These are phyloP conservation scores for Pyrgilauda ruficollis DNA, from an alignment of 2,113 vertebrate species.

Conservation along the genomic window DNA sequence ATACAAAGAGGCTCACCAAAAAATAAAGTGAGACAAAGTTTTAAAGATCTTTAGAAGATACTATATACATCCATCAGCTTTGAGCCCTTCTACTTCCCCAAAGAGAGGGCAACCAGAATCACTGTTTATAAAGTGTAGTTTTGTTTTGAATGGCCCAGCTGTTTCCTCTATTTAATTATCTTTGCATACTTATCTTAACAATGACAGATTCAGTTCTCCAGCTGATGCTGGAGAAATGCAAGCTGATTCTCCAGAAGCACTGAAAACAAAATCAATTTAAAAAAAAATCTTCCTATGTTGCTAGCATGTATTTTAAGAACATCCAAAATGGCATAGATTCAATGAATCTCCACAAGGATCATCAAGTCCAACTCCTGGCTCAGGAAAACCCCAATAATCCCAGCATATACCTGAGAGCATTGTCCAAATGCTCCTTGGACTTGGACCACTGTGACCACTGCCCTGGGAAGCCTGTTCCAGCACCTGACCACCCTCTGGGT, in stretches of 20 bases:
- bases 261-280: background rate
- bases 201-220: background rate
- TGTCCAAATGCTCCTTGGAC: background rate
- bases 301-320: background rate
- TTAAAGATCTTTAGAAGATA: background rate
- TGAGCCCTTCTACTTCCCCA: background rate
- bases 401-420: background rate
- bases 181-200: background rate
- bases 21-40: background rate
- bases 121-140: background rate
- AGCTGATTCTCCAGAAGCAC: background rate
- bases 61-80: background rate
- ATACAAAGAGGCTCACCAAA: background rate
- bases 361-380: background rate
- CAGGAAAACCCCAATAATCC: background rate
- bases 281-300: background rate
- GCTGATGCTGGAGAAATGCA: background rate
- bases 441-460: background rate
- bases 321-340: background rate
- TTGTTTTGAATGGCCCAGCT: background rate
- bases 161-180: background rate
- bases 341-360: background rate
- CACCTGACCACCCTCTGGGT: accelerated
- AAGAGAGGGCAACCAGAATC: background rate
- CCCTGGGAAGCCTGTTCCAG: background rate